Evolutionary conservation across 2,113 vertebrate genomes (phyloP).

Genomic region (Lophotis ruficrista): DNA sequence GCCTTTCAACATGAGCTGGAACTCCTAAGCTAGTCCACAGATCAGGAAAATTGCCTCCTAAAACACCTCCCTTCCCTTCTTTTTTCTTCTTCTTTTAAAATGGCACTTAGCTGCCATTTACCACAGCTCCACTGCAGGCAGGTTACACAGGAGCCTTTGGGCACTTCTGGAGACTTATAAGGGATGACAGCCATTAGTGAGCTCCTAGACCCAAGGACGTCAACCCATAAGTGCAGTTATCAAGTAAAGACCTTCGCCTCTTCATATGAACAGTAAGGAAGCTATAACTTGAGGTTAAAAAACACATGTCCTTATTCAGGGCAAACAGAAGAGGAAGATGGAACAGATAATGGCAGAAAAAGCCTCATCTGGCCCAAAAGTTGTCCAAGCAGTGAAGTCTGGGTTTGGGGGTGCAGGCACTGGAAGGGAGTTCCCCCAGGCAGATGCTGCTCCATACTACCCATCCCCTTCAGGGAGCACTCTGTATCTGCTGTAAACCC

Average conservation of each 20-base stretch:
- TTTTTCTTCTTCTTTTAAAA: not conserved
- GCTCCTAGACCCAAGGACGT: not conserved
- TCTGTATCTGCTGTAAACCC: not conserved
- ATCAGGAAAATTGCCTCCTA: not conserved
- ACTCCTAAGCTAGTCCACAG: not conserved
- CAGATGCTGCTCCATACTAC: not conserved
- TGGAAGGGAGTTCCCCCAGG: not conserved
- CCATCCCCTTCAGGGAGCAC: not conserved
- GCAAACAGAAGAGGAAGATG: not conserved
- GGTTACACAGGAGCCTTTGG: not conserved
- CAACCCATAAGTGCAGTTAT: rapidly evolving
- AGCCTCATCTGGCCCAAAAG: not conserved
- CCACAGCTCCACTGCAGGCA: not conserved
- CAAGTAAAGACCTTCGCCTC: not conserved
- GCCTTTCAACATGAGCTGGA: not conserved
- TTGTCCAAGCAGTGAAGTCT: not conserved
- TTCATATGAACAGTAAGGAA: not conserved
- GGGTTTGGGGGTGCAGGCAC: not conserved
- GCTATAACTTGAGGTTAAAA: not conserved
- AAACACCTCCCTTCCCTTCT: rapidly evolving
- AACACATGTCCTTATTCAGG: rapidly evolving
- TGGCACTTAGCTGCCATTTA: not conserved
- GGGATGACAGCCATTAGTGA: not conserved
- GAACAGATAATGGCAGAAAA: not conserved
- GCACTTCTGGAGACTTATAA: not conserved